Evolutionary conservation across 2,113 vertebrate genomes (phyloP), one percentile per base, ranked within the genome.

Genomic region (Glaucomys volans): DNA sequence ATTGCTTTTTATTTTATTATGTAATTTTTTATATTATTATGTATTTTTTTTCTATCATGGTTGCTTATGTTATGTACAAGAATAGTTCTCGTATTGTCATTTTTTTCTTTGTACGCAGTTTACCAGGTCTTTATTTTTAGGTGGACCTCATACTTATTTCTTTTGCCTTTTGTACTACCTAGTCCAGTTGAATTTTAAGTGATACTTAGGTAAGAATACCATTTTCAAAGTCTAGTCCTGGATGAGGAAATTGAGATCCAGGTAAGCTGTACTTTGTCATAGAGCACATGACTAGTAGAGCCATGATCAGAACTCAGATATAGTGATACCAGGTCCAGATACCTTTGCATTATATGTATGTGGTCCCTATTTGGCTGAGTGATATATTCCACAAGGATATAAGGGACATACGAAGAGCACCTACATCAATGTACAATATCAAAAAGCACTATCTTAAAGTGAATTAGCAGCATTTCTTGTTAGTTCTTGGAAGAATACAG

Each of bases 1-100:
- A 59, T 84, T 94, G 30, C 18, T 90, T 95, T 90, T 90, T 90
- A 52, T 95, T 37, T 94, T 92, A 74, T 50, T 90, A 52, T 47
- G 0, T 79, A 66, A 26, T 87, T 42, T 89, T 85, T 90, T 84
- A 42, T 87, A 24, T 77, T 85, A 84, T 52, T 94, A 62, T 91
- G 4, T 93, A 32, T 69, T 64, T 2, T 87, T 92, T 95, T 92
- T 93, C 77, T 87, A 90, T 80, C 35, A 83, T 94, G 32, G 20
- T 57, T 88, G 62, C 37, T 92, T 94, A 88, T 59, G 40, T n/a
- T 37, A 16, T 82, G 11, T 59, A 75, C 5, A 91, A 82, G 10
- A 64, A 62, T 83, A 74, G 8, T 20, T 92, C 28, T 87, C 81
- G 35, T 80, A 50, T 71, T 88, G n/a, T 77, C 22, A 28, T 40